Conservation (phyloP, 2,797 vertebrate genomes). For the Aphelocoma californica region DNA sequence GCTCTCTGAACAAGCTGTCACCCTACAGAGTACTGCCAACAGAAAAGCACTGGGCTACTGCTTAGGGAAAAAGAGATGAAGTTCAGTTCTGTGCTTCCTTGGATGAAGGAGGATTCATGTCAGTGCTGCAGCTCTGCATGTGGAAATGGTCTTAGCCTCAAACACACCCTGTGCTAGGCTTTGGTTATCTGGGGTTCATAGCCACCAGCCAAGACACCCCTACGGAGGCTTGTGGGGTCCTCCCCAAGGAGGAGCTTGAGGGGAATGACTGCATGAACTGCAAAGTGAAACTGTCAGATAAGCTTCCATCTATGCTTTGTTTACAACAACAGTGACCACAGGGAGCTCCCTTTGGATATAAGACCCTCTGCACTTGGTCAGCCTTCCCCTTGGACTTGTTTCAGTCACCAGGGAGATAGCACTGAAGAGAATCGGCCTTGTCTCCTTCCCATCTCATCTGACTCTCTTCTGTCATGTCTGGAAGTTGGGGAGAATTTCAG, state of each 20-base stretch:
- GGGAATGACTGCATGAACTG: neutral
- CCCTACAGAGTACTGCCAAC: neutral
- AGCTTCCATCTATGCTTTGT: neutral
- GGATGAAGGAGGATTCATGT: neutral
- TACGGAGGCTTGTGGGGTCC: neutral
- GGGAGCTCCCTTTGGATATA: neutral
- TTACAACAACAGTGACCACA: neutral
- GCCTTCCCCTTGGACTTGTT: neutral
- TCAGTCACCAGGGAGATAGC: neutral
- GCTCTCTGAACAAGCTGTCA: neutral
- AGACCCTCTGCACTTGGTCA: neutral
- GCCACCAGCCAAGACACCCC: neutral
- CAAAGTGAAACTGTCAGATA: neutral
- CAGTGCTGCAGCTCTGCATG: neutral
- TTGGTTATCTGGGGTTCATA: neutral
- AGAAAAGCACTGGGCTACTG: neutral
- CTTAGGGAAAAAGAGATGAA: neutral
- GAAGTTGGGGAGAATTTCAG: slow-evolving; percentile 90
- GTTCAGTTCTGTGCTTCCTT: neutral
- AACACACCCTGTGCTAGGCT: neutral
- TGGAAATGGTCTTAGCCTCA: neutral
- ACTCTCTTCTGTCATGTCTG: slow-evolving; percentile 19
- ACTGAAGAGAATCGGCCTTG: neutral
- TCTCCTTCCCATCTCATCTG: neutral
- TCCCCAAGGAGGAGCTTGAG: neutral